Evolutionary conservation across 1,140 invertebrate genomes (phyloP).

Genomic region (Drosophila melanica): DNA sequence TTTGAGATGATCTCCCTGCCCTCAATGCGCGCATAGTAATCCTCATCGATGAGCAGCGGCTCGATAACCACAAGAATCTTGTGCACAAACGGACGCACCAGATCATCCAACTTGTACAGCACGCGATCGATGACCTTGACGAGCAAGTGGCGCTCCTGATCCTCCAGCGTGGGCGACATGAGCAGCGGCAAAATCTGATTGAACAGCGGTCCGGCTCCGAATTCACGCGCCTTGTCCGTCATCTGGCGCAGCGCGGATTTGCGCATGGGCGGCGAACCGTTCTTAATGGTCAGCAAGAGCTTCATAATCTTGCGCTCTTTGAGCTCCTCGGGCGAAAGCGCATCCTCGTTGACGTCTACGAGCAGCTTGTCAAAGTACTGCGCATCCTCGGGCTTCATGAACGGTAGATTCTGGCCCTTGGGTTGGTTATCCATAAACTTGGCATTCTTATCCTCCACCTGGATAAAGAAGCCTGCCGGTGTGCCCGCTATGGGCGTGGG

Average conservation of each 20-base stretch:
- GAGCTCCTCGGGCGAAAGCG: constrained; percentile 97
- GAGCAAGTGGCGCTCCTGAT: constrained; percentile 99
- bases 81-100: constrained; percentile 99
- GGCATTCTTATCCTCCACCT: constrained; percentile 91
- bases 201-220: constrained; percentile 98
- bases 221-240: constrained; percentile 99
- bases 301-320: constrained; percentile 99
- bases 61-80: constrained; percentile 99
- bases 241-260: constrained; percentile 99
- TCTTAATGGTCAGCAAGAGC: constrained; percentile 98
- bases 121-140: constrained; percentile 99
- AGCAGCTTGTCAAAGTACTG: constrained; percentile 99
- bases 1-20: constrained; percentile 99
- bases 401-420: constrained; percentile 95
- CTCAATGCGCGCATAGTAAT: constrained; percentile 99
- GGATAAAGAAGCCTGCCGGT: constrained; percentile 98
- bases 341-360: constrained; percentile 98
- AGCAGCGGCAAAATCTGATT: constrained; percentile 99
- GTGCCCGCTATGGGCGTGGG: constrained; percentile 98
- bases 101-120: constrained; percentile 98
- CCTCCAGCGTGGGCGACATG: constrained; percentile 99
- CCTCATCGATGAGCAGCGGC: constrained; percentile 99
- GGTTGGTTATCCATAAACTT: constrained; percentile 98
- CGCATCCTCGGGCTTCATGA: constrained; percentile 99
- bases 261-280: constrained; percentile 99